A percentile compares a stretch with the other conserved stretches of the same genome.
These are phyloP conservation scores for Stratiolaelaps scimitus DNA, from an alignment of 1,140 invertebrate species.

Conservation along the genomic window DNA sequence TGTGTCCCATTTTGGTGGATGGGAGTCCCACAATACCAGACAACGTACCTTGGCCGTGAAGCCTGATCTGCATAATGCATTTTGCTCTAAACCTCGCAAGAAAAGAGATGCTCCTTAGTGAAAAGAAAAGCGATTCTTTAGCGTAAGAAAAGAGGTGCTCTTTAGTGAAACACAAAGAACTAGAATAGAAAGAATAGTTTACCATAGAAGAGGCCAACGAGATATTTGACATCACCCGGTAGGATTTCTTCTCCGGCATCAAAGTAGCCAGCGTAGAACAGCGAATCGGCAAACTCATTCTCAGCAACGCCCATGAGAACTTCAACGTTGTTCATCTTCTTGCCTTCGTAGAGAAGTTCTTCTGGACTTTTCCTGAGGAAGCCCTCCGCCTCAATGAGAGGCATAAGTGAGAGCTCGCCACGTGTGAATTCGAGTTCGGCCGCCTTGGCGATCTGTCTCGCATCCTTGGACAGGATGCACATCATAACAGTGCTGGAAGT, in stretches of 20 bases:
- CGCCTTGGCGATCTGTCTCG: slow-evolving; percentile 4
- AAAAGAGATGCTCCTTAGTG: too few species aligned
- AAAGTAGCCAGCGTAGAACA: slow-evolving; percentile 15
- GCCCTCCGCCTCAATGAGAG: background rate
- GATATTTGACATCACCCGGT: slow-evolving; percentile 18
- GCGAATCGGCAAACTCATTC: slow-evolving; percentile 21
- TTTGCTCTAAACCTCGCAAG: too few species aligned
- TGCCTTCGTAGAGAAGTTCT: slow-evolving; percentile 4
- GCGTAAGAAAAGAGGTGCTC: too few species aligned
- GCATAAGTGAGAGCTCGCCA: slow-evolving; percentile 18
- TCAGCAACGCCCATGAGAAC: slow-evolving; percentile 10
- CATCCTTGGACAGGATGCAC: slow-evolving; percentile 15
- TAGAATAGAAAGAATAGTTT: too few species aligned
- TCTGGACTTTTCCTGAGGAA: slow-evolving; percentile 7
- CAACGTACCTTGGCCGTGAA: too few species aligned
- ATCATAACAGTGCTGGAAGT: background rate
- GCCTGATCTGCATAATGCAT: too few species aligned
- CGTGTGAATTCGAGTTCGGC: slow-evolving; percentile 22
- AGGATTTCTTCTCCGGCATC: slow-evolving; percentile 6
- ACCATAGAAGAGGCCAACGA: slow-evolving; percentile 22
- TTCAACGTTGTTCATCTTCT: slow-evolving; percentile 13
- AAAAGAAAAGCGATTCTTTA: too few species aligned
- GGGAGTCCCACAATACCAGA: too few species aligned
- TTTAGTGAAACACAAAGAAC: too few species aligned
- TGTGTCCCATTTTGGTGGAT: too few species aligned